These are phyloP conservation scores for Rhea americana DNA, from an alignment of 2,113 vertebrate genomes.

Conservation along the genomic window DNA sequence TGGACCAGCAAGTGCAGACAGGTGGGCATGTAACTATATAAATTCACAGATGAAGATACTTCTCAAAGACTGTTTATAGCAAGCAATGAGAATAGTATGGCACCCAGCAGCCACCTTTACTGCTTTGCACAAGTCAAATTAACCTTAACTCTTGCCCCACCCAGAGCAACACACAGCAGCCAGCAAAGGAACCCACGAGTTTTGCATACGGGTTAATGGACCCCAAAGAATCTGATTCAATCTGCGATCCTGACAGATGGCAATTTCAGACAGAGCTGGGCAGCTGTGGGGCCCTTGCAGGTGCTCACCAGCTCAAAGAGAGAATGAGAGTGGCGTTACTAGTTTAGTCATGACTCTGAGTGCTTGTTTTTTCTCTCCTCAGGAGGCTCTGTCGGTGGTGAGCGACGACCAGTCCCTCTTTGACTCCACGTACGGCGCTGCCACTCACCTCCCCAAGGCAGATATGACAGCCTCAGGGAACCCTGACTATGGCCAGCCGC, in stretches of 20 bases:
- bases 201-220: not conserved
- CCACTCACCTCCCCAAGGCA: slow-evolving; percentile 92
- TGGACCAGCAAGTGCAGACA: not conserved
- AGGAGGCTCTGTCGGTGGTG: slow-evolving; percentile 99
- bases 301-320: slow-evolving; percentile 39
- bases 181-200: not conserved
- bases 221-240: not conserved
- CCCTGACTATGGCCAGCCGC: slow-evolving; percentile 94
- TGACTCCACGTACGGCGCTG: slow-evolving; percentile 92
- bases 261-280: not conserved
- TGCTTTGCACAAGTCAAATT: not conserved
- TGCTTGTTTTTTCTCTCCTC: slow-evolving; percentile 27
- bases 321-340: not conserved
- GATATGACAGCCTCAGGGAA: slow-evolving; percentile 99
- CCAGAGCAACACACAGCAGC: not conserved
- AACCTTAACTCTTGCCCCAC: not conserved
- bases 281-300: slow-evolving; percentile 14
- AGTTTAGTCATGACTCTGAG: not conserved
- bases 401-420: slow-evolving; percentile 99
- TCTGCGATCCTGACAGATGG: not conserved
- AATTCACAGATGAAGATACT: not conserved
- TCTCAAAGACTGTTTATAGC: not conserved
- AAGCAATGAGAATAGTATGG: accelerated
- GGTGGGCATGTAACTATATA: not conserved
- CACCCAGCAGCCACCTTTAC: not conserved